A percentile compares a stretch with the other conserved stretches of the same genome.
Evolutionary conservation across 2,113 vertebrate species (phyloP).

Genomic region (Sakesphorus luctuosus): DNA sequence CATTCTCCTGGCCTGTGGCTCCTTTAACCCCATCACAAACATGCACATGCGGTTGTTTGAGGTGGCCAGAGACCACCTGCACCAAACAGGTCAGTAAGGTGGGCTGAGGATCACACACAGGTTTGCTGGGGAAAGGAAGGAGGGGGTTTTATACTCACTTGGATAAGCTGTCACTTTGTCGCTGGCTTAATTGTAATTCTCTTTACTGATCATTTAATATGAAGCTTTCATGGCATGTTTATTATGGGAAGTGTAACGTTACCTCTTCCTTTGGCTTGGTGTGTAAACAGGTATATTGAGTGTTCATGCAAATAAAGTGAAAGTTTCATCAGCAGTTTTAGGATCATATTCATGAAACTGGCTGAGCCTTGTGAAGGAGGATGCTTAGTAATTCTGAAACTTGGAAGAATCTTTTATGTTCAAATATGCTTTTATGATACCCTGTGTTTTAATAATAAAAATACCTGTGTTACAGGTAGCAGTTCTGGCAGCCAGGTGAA

Average conservation of each 20-base stretch:
- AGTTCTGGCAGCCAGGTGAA: not conserved
- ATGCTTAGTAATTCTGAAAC: not conserved
- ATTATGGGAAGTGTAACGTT: not conserved
- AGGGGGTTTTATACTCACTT: not conserved
- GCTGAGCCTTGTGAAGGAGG: not conserved
- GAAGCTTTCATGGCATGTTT: not conserved
- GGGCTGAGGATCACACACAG: not conserved
- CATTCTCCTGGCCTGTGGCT: constrained; percentile 87
- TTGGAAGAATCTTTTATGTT: not conserved
- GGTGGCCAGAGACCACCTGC: constrained; percentile 89
- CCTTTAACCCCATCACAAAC: constrained; percentile 93
- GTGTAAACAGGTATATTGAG: not conserved
- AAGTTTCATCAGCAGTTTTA: not conserved
- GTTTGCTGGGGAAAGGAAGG: not conserved
- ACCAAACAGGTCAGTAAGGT: constrained; percentile 85
- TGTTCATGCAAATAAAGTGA: not conserved
- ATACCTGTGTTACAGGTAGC: not conserved
- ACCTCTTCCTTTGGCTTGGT: not conserved
- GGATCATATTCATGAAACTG: not conserved
- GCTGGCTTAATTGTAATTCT: not conserved
- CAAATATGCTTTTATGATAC: not conserved
- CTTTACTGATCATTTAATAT: not conserved
- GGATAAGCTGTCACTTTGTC: not conserved
- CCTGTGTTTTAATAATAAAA: not conserved
- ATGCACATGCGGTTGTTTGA: constrained; percentile 94